Base-by-base conservation (phyloP, 92 coral and sea anemone genomes). In the Epizoanthus stellaris region DNA sequence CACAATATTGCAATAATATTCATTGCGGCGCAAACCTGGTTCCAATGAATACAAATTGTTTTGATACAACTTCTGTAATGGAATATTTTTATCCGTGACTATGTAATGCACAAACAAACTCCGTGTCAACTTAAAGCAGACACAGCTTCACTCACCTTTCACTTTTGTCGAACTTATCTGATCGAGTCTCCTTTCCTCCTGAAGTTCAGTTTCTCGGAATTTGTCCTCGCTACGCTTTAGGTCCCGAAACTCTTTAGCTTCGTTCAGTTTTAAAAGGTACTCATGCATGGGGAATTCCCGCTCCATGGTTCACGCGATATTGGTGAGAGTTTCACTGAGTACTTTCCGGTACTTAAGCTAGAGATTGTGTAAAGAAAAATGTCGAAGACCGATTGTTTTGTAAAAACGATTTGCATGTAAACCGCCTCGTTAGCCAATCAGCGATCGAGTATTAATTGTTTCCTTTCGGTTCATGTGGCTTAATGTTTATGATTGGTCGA, bases 331-430 rank as follows among this genome's bases (percentile, higher is more conserved):
- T 77, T 43, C 82, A 58, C 75, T 34, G 53, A 23, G 85, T 45
- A 86, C 82, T 75, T 81, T 80, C 79, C 85, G 72, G 87, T 73
- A 80, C 81, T 77, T 76, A 59, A 75, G 90, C 81, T 67, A 62
- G 76, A 76, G 87, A 81, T 80, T 87, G 90, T 94, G 95, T 89
- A 80, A 88, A 61, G 60, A 65, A 89, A 94, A 91, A 87, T 89
- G 95, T 70, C 91, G 84, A 80, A 89, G 76, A 49, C 67, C 86
- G 89, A 94, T 94, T 94, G 95, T 90, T 94, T 94, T 92, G 91
- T 92, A 92, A 91, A 93, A 90, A 77, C 80, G 89, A 93, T 94
- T 94, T 89, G 98, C 93, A 90, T 87, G 79, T 80, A 54, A 88
- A 73, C 75, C 75, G 69, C 86, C 47, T 8, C 43, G 57, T 73